Conservation (phyloP, 2,797 vertebrate species). For the Otolemur crassicaudatus region DNA sequence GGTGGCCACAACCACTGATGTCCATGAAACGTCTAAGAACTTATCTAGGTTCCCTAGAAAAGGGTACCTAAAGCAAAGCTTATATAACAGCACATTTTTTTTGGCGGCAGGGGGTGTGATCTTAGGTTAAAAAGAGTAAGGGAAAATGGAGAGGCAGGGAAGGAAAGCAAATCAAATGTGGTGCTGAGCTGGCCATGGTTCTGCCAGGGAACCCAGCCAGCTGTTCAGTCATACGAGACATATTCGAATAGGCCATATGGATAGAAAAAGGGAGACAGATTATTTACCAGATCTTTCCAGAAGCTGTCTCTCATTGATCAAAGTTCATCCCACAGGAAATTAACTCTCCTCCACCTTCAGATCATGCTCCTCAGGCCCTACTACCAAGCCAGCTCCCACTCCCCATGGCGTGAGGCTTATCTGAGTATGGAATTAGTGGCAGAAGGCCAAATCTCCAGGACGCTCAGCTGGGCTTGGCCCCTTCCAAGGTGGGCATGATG, state of each 20-base stretch:
- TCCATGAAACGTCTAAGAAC: not conserved
- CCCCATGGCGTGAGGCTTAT: accelerated
- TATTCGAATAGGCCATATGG: not conserved
- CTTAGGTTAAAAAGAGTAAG: not conserved
- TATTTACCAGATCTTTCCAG: not conserved
- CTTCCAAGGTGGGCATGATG: not conserved
- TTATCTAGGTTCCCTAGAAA: not conserved
- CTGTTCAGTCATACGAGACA: not conserved
- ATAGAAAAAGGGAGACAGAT: not conserved
- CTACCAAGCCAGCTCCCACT: not conserved
- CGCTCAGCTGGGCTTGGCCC: no score
- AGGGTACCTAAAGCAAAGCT: not conserved
- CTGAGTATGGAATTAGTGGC: not conserved
- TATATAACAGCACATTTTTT: not conserved
- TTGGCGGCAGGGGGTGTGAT: no score
- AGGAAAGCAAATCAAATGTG: not conserved
- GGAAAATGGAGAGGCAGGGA: not conserved
- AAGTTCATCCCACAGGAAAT: not conserved
- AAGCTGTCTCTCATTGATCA: not conserved
- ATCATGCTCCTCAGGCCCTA: not conserved
- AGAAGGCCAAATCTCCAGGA: not conserved
- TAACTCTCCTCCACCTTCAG: not conserved
- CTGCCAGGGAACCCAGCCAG: not conserved
- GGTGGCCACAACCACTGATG: not conserved
- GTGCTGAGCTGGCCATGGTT: not conserved